Evolutionary conservation across 2,113 vertebrate genomes (phyloP), one percentile per base, ranked within the genome.

Genomic region (Cyanoderma ruficeps): DNA sequence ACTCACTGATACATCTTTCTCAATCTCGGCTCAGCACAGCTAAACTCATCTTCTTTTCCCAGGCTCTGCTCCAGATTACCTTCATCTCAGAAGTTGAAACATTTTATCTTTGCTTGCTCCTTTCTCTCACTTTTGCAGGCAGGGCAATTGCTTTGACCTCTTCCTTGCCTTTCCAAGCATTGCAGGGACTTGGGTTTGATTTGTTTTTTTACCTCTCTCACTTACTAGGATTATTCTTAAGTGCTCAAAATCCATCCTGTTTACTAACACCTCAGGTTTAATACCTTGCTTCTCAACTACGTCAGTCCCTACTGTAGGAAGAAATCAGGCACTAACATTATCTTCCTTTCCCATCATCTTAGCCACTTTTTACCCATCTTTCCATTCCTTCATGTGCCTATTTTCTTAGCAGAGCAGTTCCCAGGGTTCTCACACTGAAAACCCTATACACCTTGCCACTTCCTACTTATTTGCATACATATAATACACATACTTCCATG

Each of bases 281-380:
- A 89, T 6, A 81, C 46, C 50, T 46, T 25, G 50, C 41, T 81
- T 60, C 27, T 23, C 76, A 63, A 56, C 67, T 33, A 31, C 1
- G 0, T 39, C 10, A 49, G 49, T 46, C 24, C 41, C 18, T 9
- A 31, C 7, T 0, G 3, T 22, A 52, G 14, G 44, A 3, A 71
- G 9, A 83, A 88, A 33, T 15, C 75, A 47, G 4, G 19, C 52
- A 15, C 75, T 61, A 22, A 79, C 15, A n/a, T 55, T 12, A 28
- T 28, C 31, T 69, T 49, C 18, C 11, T 63, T 72, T 52, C 67
- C 47, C n/a, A 41, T 53, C 5, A 37, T 41, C 90, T 88, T 17
- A 83, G 19, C 19, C 59, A 69, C n/a, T 72, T 88, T 55, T 42
- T 24, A 90, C 13, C 47, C 35, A 27, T 33, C 42, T 91, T 71